These are phyloP conservation scores for Pyrgilauda ruficollis DNA, from an alignment of 2,113 vertebrate genomes.

Conservation along the genomic window DNA sequence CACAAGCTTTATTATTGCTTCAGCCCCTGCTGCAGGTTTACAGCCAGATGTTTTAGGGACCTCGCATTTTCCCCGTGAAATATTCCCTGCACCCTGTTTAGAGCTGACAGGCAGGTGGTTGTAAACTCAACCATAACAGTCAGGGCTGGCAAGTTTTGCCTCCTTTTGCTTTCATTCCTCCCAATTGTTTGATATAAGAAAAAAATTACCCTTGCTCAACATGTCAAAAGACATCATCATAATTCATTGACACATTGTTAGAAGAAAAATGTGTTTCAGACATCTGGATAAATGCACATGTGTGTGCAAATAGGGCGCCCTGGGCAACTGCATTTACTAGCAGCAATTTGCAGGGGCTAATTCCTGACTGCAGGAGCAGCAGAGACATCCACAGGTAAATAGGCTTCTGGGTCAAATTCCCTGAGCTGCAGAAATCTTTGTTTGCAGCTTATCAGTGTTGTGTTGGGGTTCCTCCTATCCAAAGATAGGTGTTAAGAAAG, in stretches of 20 bases:
- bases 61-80: conserved; percentile 61
- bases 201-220: not conserved
- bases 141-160: conserved; percentile 70
- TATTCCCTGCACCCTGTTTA: conserved; percentile 67
- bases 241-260: not conserved
- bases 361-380: not conserved
- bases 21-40: conserved; percentile 63
- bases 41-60: conserved; percentile 65
- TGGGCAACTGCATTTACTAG: not conserved
- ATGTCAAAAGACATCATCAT: not conserved
- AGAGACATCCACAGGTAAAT: not conserved
- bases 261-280: not conserved
- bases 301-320: not conserved
- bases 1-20: conserved; percentile 54
- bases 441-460: not conserved
- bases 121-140: conserved; percentile 73
- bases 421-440: not conserved
- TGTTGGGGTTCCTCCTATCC: not conserved
- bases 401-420: not conserved
- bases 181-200: not conserved
- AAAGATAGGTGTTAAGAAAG: not conserved
- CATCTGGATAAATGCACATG: not conserved
- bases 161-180: not conserved
- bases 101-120: conserved; percentile 71
- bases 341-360: not conserved